phyloP scores from a whole-genome alignment of 2,797 vertebrate genomes.

The Eospalax fontanierii region DNA sequence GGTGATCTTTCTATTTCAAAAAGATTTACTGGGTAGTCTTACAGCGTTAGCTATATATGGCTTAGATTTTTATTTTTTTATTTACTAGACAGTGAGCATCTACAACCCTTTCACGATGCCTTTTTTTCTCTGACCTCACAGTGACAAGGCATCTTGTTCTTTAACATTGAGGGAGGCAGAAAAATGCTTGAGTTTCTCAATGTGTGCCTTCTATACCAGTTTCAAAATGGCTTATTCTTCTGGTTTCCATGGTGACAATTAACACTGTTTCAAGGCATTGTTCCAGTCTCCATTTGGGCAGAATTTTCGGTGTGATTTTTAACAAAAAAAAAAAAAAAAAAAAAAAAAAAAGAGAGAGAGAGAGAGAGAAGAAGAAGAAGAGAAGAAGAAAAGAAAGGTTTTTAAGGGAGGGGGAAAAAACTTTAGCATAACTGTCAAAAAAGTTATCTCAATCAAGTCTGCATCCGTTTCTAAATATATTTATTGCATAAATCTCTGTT shows the following conservation, averaged over 20 bases:
- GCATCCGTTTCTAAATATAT: constrained; percentile 83
- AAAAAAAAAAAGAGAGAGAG: constrained; percentile 32
- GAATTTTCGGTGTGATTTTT: constrained; percentile 93
- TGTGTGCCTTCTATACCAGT: constrained; percentile 95
- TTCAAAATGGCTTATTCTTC: constrained; percentile 99
- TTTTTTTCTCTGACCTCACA: constrained; percentile 93
- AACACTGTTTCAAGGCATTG: constrained; percentile 98
- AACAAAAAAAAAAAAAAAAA: constrained; percentile 76
- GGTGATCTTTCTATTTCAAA: constrained; percentile 88
- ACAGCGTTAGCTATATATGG: constrained; percentile 88
- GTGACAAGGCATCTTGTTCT: constrained; percentile 95
- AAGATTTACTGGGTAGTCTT: constrained; percentile 86
- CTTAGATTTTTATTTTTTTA: constrained; percentile 90
- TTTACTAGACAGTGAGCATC: constrained; percentile 90
- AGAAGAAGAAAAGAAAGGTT: constrained; percentile 60
- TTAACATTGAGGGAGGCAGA: constrained; percentile 92
- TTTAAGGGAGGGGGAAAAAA: constrained; percentile 64
- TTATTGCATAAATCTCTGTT: constrained; percentile 88
- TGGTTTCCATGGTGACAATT: constrained; percentile 98
- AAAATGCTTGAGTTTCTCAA: constrained; percentile 95
- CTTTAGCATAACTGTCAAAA: constrained; percentile 88
- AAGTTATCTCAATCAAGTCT: constrained; percentile 89
- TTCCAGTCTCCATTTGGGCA: constrained; percentile 94
- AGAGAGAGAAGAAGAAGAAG: not conserved
- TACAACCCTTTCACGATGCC: constrained; percentile 92